Evolutionary conservation across 2,113 vertebrate genomes (phyloP).

Genomic region (Ascaphus truei): DNA sequence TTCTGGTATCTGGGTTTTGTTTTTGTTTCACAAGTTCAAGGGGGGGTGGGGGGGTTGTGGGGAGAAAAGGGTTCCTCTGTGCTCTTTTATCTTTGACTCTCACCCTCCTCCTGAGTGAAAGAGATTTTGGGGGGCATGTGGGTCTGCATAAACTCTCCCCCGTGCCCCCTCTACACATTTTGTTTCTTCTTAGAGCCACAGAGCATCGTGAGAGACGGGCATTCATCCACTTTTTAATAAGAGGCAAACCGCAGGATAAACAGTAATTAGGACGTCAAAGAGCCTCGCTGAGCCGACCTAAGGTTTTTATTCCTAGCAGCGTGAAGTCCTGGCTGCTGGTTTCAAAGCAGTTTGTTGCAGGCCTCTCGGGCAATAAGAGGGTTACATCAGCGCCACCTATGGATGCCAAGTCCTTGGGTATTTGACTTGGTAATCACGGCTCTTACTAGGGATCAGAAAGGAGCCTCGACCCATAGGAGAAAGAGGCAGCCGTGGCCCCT

Average conservation of each 20-base stretch:
- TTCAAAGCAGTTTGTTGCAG: background rate
- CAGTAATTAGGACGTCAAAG: constrained; percentile 78
- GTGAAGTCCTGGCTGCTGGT: constrained; percentile 57
- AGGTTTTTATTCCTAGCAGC: constrained; percentile 71
- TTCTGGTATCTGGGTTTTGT: constrained; percentile 52
- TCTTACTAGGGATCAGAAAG: no score
- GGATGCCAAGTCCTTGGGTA: no score
- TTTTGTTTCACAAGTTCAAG: constrained; percentile 38
- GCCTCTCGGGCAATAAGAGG: background rate
- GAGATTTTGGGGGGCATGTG: no score
- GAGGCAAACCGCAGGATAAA: constrained; percentile 79
- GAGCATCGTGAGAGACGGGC: constrained; percentile 4
- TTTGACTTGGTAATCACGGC: no score
- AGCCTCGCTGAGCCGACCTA: constrained; percentile 75
- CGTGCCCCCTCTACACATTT: background rate
- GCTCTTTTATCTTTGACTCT: background rate
- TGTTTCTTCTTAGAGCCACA: background rate
- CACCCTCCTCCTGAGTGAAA: background rate
- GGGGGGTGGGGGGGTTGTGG: background rate
- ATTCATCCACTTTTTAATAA: constrained; percentile 69
- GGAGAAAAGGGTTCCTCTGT: background rate
- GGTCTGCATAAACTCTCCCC: background rate
- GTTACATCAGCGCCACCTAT: no score
- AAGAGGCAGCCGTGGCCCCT: no score
- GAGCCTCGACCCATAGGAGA: no score